These are phyloP conservation scores for Peucedramus taeniatus DNA, from an alignment of 2,113 vertebrate genomes.

Conservation along the genomic window DNA sequence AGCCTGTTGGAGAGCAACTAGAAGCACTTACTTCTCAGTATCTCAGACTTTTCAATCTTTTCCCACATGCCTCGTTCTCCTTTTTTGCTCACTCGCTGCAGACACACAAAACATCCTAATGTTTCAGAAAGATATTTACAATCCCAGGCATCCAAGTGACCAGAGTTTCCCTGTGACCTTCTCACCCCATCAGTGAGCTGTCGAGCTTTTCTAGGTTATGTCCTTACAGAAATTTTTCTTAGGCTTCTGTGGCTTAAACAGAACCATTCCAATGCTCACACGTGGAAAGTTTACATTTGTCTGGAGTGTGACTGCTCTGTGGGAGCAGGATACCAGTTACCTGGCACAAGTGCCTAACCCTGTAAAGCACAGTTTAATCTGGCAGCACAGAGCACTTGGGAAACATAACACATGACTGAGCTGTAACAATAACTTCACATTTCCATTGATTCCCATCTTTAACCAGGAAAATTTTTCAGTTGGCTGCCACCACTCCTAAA, in stretches of 20 bases:
- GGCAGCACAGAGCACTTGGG: neutral
- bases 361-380: neutral
- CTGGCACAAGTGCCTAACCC: neutral
- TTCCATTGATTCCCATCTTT: neutral
- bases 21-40: neutral
- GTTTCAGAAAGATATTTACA: conserved; percentile 37
- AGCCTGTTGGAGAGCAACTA: neutral
- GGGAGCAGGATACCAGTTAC: neutral
- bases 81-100: neutral
- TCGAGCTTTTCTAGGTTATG: neutral
- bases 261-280: fast-evolving
- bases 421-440: neutral
- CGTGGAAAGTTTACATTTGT: conserved; percentile 2
- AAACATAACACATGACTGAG: neutral
- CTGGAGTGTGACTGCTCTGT: neutral
- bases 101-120: neutral
- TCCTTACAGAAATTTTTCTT: neutral
- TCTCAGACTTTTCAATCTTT: neutral
- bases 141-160: neutral
- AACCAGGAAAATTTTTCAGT: neutral
- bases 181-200: conserved; percentile 7
- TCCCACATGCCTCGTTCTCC: neutral
- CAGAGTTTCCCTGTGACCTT: conserved; percentile 12
- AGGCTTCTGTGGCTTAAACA: neutral
- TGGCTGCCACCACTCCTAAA: neutral